Base-by-base conservation (phyloP, 92 coral and sea anemone genomes). In the Desmophyllum pertusum region DNA sequence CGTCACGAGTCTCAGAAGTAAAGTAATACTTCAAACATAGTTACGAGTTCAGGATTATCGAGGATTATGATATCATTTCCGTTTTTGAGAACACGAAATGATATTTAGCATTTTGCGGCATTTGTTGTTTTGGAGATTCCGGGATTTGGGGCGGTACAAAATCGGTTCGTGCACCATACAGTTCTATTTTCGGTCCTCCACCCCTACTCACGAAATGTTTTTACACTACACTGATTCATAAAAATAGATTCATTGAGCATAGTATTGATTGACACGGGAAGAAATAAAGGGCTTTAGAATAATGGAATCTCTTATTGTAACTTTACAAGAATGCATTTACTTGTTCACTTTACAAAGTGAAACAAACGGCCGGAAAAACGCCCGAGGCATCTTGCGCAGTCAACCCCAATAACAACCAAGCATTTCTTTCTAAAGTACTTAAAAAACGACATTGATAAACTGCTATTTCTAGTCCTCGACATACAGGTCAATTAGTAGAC, bases 181-280 rank as follows among this genome's bases (percentile, higher is more conserved):
- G 62, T 10, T 50, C 59, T 82, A 51, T 70, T 55, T 55, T 82
- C 2, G n/a, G 57, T 14, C 18, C 29, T 9, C 67, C 78, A 18
- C 85, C 77, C 59, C 25, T 27, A 10, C 78, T 70, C 86, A 82
- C 86, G 86, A 51, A 57, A 82, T n/a, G 33, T n/a, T 59, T 82
- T 82, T 82, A 82, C 86, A 71, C 79, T 70, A 59, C 86, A 43
- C 41, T 55, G 86, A 48, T 55, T 82, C 55, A 70, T 40, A 42
- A 82, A 71, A 82, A 72, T 70, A 40, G 85, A 23, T 81, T 81
- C 77, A 50, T 40, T 81, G 15, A 43, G 71, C 50, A 19, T 45
- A 63, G 51, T 68, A 45, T 48, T 80, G 62, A 81, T 81, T 81
- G 55, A 81, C 67, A 73, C 23, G 40, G 21, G 40, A 38, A 29